Evolutionary conservation across 2,113 vertebrate species (phyloP).

Genomic region (Entosphenus tridentatus): DNA sequence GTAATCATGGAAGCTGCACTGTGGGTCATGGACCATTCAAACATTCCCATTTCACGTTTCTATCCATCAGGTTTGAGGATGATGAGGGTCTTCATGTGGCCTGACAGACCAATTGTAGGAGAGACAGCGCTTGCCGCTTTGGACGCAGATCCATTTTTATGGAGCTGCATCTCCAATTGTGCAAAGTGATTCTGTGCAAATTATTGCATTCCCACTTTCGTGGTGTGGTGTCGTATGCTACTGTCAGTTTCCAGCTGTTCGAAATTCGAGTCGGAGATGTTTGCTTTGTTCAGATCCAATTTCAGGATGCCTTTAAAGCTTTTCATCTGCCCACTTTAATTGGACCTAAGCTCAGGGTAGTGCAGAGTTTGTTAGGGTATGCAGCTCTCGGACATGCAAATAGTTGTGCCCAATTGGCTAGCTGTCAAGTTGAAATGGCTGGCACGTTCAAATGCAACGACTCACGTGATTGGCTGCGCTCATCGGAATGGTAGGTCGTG

Average conservation of each 20-base stretch:
- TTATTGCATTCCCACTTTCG: neutral
- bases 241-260: neutral
- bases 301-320: neutral
- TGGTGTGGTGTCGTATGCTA: neutral
- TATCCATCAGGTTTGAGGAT: no score
- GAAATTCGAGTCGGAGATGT: neutral
- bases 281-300: neutral
- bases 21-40: no score
- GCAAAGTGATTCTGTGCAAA: neutral
- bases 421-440: no score
- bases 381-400: neutral
- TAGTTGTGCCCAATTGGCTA: neutral
- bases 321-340: slow-evolving; percentile 1
- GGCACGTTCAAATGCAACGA: no score
- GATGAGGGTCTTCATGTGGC: no score
- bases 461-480: no score
- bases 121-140: no score
- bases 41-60: no score
- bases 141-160: neutral
- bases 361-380: neutral
- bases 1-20: no score
- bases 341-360: neutral
- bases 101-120: no score
- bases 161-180: neutral
- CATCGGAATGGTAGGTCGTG: no score